These are phyloP conservation scores for Xestia sexstrigata DNA, from an alignment of 2,888 invertebrate genomes.

Conservation along the genomic window DNA sequence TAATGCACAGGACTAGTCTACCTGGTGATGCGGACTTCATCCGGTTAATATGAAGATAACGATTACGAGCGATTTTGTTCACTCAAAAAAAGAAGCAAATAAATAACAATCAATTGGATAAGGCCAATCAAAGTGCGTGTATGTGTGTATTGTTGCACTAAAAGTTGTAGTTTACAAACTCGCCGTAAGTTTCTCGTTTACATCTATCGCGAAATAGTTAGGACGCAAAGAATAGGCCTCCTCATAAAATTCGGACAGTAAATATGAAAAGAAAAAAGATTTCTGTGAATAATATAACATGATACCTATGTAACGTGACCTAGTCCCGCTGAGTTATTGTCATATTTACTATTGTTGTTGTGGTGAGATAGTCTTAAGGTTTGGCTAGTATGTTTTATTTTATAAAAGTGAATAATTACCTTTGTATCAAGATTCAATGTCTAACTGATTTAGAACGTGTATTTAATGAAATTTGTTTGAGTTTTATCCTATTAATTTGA, in stretches of 20 bases:
- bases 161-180: neutral
- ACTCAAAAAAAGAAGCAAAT: neutral
- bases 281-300: slow-evolving; percentile 77
- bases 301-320: slow-evolving; percentile 67
- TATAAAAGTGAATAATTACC: neutral
- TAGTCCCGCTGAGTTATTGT: slow-evolving; percentile 26
- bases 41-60: neutral
- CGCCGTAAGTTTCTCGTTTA: slow-evolving; percentile 54
- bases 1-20: neutral
- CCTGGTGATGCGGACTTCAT: too few relatives aligned
- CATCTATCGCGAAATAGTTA: slow-evolving; percentile 70
- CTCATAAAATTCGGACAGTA: slow-evolving; percentile 85
- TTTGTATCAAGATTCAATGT: neutral
- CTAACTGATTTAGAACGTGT: neutral
- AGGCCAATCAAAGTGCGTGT: too few relatives aligned
- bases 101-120: too few relatives aligned
- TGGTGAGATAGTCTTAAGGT: neutral
- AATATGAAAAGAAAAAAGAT: slow-evolving; percentile 85
- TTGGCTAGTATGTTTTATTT: neutral
- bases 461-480: too few relatives aligned
- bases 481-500: too few relatives aligned
- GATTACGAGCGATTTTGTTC: neutral
- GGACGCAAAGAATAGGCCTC: slow-evolving; percentile 81
- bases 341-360: slow-evolving; percentile 31
- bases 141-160: too few relatives aligned